These are phyloP conservation scores for Drosophila leontia DNA, from an alignment of 1,140 invertebrate species.

Conservation along the genomic window DNA sequence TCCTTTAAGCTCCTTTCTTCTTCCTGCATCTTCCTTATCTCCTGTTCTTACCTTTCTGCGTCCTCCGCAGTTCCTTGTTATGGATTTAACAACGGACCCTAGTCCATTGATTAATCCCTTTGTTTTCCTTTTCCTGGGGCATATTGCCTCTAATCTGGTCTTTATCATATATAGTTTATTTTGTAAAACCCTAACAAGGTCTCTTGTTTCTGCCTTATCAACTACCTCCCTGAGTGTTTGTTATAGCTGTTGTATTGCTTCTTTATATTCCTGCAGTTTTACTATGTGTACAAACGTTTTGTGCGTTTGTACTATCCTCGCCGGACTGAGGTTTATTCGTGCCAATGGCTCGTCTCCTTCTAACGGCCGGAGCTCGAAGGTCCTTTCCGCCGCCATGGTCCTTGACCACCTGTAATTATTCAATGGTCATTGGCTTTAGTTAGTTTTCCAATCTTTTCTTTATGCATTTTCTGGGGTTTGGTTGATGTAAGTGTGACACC, in stretches of 20 bases:
- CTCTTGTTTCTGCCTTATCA: neutral
- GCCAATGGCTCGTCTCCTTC: neutral
- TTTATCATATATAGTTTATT: neutral
- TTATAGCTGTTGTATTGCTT: neutral
- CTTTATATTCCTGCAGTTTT: neutral
- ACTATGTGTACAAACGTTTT: neutral
- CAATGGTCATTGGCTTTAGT: neutral
- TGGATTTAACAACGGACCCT: too few species aligned
- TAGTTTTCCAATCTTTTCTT: neutral
- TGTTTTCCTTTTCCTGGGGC: too few species aligned
- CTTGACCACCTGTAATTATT: neutral
- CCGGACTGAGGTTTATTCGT: neutral
- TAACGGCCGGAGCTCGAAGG: neutral
- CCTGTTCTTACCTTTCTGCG: too few species aligned
- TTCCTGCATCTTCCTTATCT: too few species aligned
- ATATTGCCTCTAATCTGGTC: neutral
- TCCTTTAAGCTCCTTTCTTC: too few species aligned
- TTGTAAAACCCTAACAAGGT: neutral
- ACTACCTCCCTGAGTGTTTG: neutral
- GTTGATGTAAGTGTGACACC: neutral
- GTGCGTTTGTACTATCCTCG: neutral
- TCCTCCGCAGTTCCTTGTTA: too few species aligned
- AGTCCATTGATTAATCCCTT: too few species aligned
- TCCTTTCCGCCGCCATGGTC: neutral
- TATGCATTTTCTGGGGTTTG: neutral